phyloP scores from a whole-genome alignment of 2,113 vertebrate species.

The Menidia beryllina region DNA sequence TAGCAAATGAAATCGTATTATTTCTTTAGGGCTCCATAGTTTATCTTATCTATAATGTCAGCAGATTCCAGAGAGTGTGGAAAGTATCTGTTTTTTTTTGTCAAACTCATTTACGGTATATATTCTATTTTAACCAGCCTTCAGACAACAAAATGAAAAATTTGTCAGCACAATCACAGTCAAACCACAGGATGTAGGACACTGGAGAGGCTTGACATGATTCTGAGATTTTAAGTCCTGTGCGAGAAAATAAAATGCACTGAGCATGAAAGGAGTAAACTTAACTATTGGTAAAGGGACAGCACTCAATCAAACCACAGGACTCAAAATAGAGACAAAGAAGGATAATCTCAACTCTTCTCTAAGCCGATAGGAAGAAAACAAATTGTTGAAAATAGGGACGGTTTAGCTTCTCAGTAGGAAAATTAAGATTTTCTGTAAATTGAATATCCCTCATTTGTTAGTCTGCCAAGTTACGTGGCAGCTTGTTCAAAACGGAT shows the following conservation, averaged over 20 bases:
- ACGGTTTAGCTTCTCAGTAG: constrained; percentile 21
- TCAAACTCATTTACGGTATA: constrained; percentile 9
- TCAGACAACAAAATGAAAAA: constrained; percentile 17
- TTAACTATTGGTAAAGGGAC: constrained; percentile 2
- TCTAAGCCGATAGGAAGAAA: constrained; percentile 33
- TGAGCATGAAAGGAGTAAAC: neutral
- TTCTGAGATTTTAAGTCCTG: constrained; percentile 25
- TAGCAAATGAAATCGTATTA: constrained; percentile 11
- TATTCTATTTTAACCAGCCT: constrained; percentile 22
- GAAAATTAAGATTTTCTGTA: neutral
- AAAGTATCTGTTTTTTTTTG: constrained; percentile 36
- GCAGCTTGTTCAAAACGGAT: constrained; percentile 13
- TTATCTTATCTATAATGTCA: constrained; percentile 30
- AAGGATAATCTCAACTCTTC: constrained; percentile 44
- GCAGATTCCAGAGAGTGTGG: constrained; percentile 8
- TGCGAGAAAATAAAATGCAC: constrained; percentile 8
- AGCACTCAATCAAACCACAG: constrained; percentile 15
- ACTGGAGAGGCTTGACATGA: constrained; percentile 8
- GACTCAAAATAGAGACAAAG: constrained; percentile 34
- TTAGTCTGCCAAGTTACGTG: constrained; percentile 1
- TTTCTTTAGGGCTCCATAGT: neutral
- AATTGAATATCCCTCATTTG: neutral
- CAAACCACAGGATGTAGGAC: constrained; percentile 13
- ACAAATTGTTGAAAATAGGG: constrained; percentile 28
- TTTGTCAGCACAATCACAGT: constrained; percentile 4